phyloP scores from a whole-genome alignment of 2,113 vertebrate genomes.

The Phodopus roborovskii region DNA sequence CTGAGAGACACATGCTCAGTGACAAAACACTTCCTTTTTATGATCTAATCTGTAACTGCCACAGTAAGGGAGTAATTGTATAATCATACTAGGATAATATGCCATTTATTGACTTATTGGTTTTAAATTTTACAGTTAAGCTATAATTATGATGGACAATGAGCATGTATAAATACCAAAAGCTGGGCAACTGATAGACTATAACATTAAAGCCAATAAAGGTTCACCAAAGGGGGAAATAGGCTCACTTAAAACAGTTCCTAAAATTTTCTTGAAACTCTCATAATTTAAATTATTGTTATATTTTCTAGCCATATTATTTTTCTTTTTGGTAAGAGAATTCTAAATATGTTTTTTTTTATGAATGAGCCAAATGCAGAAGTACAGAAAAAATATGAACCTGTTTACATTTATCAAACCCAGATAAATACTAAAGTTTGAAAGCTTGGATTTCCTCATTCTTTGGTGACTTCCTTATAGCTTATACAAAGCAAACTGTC shows the following conservation, averaged over 20 bases:
- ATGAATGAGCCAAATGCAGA: not conserved
- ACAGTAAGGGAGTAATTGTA: not conserved
- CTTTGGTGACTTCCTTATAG: not conserved
- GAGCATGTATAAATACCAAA: not conserved
- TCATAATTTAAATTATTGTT: not conserved
- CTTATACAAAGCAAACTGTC: not conserved
- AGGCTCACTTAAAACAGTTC: not conserved
- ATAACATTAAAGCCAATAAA: not conserved
- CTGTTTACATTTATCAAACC: not conserved
- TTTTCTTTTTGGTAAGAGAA: not conserved
- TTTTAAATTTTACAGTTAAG: slow-evolving; percentile 36
- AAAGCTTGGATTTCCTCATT: not conserved
- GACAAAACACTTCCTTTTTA: not conserved
- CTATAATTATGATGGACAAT: not conserved
- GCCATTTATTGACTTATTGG: not conserved
- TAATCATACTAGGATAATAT: not conserved
- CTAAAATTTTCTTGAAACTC: not conserved
- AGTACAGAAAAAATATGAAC: not conserved
- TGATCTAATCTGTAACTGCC: not conserved
- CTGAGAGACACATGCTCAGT: not conserved
- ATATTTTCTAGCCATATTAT: not conserved
- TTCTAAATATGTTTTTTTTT: slow-evolving; percentile 20
- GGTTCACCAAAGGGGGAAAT: not conserved
- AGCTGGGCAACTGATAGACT: not conserved
- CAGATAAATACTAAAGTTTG: not conserved